A percentile compares a stretch with the other conserved stretches of the same genome.
Conservation (phyloP, 2,113 vertebrate species). For the Indri indri region DNA sequence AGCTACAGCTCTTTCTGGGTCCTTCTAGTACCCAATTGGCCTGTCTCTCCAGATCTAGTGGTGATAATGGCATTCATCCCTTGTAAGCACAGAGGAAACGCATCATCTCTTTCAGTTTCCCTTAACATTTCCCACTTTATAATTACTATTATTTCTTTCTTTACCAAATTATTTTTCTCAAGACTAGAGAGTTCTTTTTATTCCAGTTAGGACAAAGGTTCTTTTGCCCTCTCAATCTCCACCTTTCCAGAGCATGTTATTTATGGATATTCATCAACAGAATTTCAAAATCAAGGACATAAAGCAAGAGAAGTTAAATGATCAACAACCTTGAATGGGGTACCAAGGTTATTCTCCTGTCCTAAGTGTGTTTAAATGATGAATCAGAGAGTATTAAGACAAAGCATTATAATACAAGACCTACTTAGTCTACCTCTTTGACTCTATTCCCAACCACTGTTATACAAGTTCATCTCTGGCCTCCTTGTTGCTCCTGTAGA, state of each 20-base stretch:
- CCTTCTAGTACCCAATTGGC: neutral
- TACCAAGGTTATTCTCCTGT: neutral
- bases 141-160: neutral
- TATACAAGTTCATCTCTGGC: neutral
- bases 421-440: neutral
- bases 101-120: neutral
- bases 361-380: neutral
- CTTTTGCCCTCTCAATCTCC: neutral
- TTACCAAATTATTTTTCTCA: neutral
- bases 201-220: neutral
- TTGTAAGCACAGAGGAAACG: neutral
- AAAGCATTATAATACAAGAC: neutral
- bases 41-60: neutral
- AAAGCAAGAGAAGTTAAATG: neutral
- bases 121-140: slow-evolving; percentile 7
- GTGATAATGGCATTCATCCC: neutral
- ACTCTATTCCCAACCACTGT: neutral
- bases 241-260: neutral
- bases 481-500: neutral
- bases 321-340: neutral
- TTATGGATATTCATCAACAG: neutral
- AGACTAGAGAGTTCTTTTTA: neutral
- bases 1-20: neutral
- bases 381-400: neutral
- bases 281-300: neutral